Percentiles rank a stretch among this genome's conserved stretches.
These are phyloP conservation scores for Falco peregrinus DNA, from an alignment of 2,797 vertebrate genomes.

Conservation along the genomic window DNA sequence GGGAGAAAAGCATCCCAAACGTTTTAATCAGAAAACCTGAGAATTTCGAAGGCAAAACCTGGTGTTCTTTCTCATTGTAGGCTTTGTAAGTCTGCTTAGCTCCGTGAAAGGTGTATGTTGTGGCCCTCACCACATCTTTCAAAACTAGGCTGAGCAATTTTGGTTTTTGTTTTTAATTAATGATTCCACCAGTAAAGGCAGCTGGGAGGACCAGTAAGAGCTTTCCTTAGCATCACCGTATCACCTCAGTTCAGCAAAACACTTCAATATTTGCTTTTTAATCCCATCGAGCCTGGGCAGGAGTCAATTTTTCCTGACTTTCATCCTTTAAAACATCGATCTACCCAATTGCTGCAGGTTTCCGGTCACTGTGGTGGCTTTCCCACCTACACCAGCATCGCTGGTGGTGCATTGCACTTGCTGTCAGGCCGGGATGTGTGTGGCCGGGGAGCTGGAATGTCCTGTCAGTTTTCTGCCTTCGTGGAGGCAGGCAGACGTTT, in stretches of 20 bases:
- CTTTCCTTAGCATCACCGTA: neutral
- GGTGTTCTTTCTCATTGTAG: neutral
- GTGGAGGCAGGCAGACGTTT: neutral
- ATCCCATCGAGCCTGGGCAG: neutral
- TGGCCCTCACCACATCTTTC: neutral
- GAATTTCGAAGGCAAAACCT: neutral
- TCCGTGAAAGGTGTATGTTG: rapidly evolving
- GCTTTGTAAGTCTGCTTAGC: neutral
- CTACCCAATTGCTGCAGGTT: neutral
- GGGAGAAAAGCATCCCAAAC: neutral
- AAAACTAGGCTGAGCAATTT: neutral
- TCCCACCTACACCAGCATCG: neutral
- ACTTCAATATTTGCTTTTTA: neutral
- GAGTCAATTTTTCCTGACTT: neutral
- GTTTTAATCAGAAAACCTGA: neutral
- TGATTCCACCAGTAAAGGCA: neutral
- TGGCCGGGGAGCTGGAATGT: rapidly evolving
- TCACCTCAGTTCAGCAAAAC: neutral
- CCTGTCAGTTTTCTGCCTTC: rapidly evolving
- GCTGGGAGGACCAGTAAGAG: neutral
- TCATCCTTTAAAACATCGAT: neutral
- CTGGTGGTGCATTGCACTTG: neutral
- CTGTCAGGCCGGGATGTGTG: neutral
- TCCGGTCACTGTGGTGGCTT: neutral
- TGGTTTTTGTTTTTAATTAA: too few species aligned